Evolutionary conservation across 2,113 vertebrate species (phyloP).

Genomic region (Thymallus thymallus): DNA sequence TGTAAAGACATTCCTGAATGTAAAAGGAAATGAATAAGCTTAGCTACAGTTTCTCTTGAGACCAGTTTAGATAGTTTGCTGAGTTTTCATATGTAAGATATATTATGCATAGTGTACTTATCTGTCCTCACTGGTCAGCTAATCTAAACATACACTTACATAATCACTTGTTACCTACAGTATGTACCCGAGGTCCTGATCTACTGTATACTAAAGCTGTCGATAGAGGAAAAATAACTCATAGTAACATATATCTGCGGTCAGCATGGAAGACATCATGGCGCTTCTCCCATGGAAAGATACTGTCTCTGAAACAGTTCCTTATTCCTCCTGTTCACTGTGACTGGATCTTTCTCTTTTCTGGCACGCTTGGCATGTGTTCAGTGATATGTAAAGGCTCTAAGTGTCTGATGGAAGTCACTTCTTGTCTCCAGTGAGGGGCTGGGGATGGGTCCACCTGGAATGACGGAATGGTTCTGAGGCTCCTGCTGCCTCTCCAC

Average conservation of each 20-base stretch:
- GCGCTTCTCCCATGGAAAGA: not conserved
- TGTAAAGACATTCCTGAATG: not conserved
- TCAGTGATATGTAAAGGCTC: constrained; percentile 35
- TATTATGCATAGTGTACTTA: too few species aligned
- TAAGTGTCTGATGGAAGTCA: constrained; percentile 29
- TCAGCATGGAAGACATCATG: not conserved
- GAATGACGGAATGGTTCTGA: not conserved
- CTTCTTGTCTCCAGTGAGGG: constrained; percentile 21
- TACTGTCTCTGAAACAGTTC: not conserved
- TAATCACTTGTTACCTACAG: not conserved
- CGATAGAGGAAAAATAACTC: not conserved
- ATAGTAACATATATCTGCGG: not conserved
- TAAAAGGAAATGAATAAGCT: too few species aligned
- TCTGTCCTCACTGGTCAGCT: too few species aligned
- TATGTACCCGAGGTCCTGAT: not conserved
- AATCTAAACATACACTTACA: not conserved
- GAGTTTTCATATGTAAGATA: too few species aligned
- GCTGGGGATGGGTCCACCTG: not conserved
- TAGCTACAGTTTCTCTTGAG: not conserved
- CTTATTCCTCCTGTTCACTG: not conserved
- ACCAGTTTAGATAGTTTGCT: too few species aligned
- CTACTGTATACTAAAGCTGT: constrained; percentile 4
- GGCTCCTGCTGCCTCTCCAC: constrained; percentile 16
- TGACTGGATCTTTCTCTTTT: constrained; percentile 4
- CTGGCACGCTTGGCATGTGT: constrained; percentile 17